Conservation (phyloP, 2,888 invertebrate genomes). For the Spicauda simplicius region DNA sequence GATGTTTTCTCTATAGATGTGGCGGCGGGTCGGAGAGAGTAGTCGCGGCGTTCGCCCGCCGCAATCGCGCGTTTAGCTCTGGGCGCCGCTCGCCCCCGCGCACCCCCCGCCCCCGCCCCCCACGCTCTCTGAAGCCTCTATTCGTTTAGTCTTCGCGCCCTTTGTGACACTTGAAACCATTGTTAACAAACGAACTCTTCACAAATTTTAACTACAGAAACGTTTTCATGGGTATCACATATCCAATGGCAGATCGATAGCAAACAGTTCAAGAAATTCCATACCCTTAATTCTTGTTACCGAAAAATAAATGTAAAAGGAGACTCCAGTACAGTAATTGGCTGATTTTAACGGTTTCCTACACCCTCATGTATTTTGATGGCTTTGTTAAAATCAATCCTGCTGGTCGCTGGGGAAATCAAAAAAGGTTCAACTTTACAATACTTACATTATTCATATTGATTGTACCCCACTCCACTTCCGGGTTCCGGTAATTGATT, state of each 20-base stretch:
- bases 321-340: constrained; percentile 17
- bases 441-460: constrained; percentile 30
- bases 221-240: constrained; percentile 12
- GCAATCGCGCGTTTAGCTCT: constrained; percentile 74
- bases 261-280: not conserved
- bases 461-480: constrained; percentile 1
- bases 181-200: constrained; percentile 70
- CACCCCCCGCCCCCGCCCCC: too few relatives aligned
- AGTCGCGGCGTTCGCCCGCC: constrained; percentile 75
- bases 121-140: too few relatives aligned
- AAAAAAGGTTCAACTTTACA: constrained; percentile 47
- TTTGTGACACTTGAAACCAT: constrained; percentile 82
- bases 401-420: constrained; percentile 50
- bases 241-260: constrained; percentile 4
- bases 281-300: not conserved
- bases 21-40: constrained; percentile 51
- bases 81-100: constrained; percentile 58
- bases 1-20: constrained; percentile 49
- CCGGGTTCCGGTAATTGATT: constrained; percentile 9
- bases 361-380: constrained; percentile 38
- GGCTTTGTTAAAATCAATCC: constrained; percentile 47
- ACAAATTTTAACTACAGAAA: constrained; percentile 41
- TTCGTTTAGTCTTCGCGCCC: too few relatives aligned
- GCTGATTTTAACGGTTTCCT: constrained; percentile 27
- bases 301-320: not conserved